Conservation (phyloP, 2,113 vertebrate species). For the Callorhinus ursinus region DNA sequence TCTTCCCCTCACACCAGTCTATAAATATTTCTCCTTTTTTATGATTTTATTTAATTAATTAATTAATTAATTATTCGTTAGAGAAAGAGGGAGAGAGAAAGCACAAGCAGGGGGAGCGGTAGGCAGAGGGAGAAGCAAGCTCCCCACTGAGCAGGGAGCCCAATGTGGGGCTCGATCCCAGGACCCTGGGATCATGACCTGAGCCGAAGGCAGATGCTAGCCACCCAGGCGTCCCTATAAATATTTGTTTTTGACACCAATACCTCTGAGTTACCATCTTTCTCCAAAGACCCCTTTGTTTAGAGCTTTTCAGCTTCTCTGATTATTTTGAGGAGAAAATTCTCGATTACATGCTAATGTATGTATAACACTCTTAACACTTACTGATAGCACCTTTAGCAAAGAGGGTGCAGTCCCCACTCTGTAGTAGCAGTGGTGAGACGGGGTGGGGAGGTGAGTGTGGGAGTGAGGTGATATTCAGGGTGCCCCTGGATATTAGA, state of each 20-base stretch:
- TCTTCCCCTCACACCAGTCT: neutral
- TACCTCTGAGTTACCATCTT: neutral
- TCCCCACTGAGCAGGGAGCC: neutral
- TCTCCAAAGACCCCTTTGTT: neutral
- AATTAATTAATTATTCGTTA: neutral
- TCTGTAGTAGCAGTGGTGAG: neutral
- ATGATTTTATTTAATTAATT: neutral
- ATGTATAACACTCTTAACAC: neutral
- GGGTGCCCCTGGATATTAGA: neutral
- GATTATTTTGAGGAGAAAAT: slow-evolving; percentile 34
- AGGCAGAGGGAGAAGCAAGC: neutral
- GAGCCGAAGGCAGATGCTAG: neutral
- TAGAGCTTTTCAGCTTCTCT: neutral
- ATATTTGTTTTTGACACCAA: neutral
- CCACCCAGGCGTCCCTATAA: neutral
- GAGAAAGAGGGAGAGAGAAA: neutral
- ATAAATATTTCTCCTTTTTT: neutral
- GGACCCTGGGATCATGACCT: neutral
- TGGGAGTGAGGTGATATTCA: neutral
- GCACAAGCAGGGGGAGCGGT: neutral
- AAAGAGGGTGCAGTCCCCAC: neutral
- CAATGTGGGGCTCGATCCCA: neutral
- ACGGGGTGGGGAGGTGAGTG: neutral
- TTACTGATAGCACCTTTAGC: neutral
- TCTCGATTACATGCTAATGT: neutral